phyloP scores from a whole-genome alignment of 2,113 vertebrate genomes.

The Colius striatus region DNA sequence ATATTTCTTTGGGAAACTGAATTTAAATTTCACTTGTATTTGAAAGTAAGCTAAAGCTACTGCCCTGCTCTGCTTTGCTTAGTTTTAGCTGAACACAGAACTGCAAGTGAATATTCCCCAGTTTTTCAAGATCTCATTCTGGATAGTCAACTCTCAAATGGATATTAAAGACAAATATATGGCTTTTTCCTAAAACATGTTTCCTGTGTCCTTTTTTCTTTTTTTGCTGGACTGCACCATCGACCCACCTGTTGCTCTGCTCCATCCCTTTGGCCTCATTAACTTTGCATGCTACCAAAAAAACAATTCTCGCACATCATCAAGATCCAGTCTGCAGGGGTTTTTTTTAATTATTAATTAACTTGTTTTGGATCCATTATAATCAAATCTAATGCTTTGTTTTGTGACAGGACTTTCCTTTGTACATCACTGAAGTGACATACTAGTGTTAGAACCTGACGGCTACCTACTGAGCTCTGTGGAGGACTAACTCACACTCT shows the following conservation, averaged over 20 bases:
- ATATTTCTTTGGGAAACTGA: neutral
- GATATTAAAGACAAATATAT: neutral
- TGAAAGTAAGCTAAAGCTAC: neutral
- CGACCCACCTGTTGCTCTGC: neutral
- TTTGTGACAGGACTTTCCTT: neutral
- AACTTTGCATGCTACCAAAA: neutral
- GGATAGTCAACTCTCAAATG: neutral
- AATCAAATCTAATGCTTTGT: neutral
- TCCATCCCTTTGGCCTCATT: neutral
- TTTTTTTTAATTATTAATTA: neutral
- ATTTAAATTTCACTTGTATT: neutral
- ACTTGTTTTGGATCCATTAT: neutral
- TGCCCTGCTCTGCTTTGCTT: neutral
- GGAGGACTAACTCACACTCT: neutral
- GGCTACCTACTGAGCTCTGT: neutral
- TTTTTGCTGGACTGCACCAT: neutral
- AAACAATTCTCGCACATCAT: rapidly evolving
- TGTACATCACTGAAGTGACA: neutral
- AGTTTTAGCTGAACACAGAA: neutral
- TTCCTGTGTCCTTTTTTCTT: neutral
- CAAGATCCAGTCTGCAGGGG: rapidly evolving
- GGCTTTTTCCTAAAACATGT: neutral
- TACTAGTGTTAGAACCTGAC: neutral
- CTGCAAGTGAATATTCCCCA: neutral
- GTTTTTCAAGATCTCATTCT: neutral